phyloP scores from a whole-genome alignment of 2,888 invertebrate species.

The Palloptera scutellata region DNA sequence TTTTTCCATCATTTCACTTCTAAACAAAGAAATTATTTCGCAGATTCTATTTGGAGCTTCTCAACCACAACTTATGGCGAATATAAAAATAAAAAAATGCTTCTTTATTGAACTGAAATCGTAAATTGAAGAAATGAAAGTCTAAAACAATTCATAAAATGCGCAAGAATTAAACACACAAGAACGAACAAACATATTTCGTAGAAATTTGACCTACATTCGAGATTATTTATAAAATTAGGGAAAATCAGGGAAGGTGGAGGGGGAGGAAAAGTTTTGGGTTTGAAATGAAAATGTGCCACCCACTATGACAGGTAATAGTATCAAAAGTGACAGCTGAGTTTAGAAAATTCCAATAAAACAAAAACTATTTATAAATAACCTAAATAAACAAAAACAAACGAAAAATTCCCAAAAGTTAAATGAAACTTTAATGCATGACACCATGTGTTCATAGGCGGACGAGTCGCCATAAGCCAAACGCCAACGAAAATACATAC shows the following conservation, averaged over 20 bases:
- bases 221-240: not conserved
- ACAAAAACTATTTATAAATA: not conserved
- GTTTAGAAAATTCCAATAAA: not conserved
- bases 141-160: not conserved
- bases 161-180: not conserved
- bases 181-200: not conserved
- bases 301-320: constrained; percentile 4
- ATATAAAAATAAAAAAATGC: too few species aligned
- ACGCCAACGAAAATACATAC: too few species aligned
- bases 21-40: too few species aligned
- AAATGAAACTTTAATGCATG: too few species aligned
- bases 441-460: too few species aligned
- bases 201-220: not conserved
- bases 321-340: not conserved
- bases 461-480: too few species aligned
- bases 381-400: not conserved
- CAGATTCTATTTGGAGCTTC: too few species aligned
- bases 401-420: too few species aligned
- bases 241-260: not conserved
- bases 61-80: too few species aligned
- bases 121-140: too few species aligned
- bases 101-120: too few species aligned
- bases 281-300: not conserved
- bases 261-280: not conserved
- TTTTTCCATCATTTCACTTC: too few species aligned